Evolutionary conservation across 2,888 invertebrate genomes (phyloP).

Genomic region (Tetragnatha montana): DNA sequence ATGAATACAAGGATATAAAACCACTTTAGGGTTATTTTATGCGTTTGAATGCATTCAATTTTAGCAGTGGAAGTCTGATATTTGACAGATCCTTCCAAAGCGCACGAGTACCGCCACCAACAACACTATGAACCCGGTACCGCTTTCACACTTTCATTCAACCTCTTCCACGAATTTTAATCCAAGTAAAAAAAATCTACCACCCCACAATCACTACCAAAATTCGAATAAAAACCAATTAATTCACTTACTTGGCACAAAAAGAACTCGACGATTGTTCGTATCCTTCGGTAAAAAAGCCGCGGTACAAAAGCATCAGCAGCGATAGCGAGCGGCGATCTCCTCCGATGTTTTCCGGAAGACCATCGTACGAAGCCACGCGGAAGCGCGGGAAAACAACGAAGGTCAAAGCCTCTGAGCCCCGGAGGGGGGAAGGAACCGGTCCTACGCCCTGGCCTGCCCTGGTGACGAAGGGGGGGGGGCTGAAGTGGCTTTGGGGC

Average conservation of each 20-base stretch:
- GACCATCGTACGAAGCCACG: constrained; percentile 5
- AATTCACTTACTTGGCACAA: not conserved
- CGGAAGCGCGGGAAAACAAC: constrained; percentile 53
- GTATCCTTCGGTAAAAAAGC: not conserved
- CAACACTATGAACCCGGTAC: not conserved
- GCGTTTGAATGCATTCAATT: too few relatives aligned
- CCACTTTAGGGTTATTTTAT: too few relatives aligned
- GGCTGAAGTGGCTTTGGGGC: constrained; percentile 40
- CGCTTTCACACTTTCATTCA: not conserved
- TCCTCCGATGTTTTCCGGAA: constrained; percentile 18
- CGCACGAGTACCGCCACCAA: not conserved
- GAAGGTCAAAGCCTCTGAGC: constrained; percentile 63
- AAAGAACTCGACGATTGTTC: not conserved
- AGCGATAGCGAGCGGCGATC: not conserved
- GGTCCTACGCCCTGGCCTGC: constrained; percentile 57
- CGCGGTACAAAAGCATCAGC: not conserved
- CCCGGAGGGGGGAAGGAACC: constrained; percentile 37
- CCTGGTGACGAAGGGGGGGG: not conserved
- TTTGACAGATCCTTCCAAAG: not conserved
- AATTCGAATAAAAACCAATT: not conserved
- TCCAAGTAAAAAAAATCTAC: not conserved
- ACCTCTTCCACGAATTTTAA: not conserved
- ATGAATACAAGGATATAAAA: too few relatives aligned
- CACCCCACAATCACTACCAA: not conserved
- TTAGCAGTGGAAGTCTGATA: too few relatives aligned